Percentiles rank a stretch among this genome's conserved stretches.
phyloP scores from a whole-genome alignment of 1,140 invertebrate species.

The Drosophila funebris region DNA sequence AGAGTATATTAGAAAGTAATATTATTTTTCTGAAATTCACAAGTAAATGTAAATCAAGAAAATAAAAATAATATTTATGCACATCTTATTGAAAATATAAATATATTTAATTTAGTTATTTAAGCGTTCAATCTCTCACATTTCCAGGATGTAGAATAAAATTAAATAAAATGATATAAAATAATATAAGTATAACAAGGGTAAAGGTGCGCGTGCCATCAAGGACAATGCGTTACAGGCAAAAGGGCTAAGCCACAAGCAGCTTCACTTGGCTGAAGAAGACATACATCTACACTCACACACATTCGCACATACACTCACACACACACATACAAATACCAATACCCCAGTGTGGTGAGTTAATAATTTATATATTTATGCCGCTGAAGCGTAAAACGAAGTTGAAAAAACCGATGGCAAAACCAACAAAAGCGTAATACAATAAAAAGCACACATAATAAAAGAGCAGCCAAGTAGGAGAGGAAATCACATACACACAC shows the following conservation, averaged over 20 bases:
- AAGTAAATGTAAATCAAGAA: too few species aligned
- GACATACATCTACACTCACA: constrained; percentile 14
- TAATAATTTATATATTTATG: constrained; percentile 82
- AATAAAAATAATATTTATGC: too few species aligned
- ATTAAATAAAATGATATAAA: too few species aligned
- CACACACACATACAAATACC: constrained; percentile 15
- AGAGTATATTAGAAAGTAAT: too few species aligned
- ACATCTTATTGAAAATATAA: too few species aligned
- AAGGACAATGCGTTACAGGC: constrained; percentile 39
- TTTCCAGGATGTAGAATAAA: constrained; percentile 2
- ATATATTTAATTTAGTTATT: neutral
- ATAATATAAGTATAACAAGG: too few species aligned
- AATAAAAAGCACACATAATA: constrained; percentile 82
- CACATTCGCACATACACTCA: constrained; percentile 29
- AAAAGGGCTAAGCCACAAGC: constrained; percentile 62
- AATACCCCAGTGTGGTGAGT: constrained; percentile 59
- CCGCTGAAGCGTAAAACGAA: constrained; percentile 79
- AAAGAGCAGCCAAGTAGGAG: constrained; percentile 53
- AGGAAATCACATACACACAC: neutral
- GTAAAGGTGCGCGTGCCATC: constrained; percentile 40
- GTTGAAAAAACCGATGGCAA: constrained; percentile 80
- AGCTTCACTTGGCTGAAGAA: constrained; percentile 10
- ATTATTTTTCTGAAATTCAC: too few species aligned
- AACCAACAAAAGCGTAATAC: constrained; percentile 76
- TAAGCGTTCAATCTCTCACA: neutral